Evolutionary conservation across 2,113 vertebrate genomes (phyloP).

Genomic region (Gallinago media): DNA sequence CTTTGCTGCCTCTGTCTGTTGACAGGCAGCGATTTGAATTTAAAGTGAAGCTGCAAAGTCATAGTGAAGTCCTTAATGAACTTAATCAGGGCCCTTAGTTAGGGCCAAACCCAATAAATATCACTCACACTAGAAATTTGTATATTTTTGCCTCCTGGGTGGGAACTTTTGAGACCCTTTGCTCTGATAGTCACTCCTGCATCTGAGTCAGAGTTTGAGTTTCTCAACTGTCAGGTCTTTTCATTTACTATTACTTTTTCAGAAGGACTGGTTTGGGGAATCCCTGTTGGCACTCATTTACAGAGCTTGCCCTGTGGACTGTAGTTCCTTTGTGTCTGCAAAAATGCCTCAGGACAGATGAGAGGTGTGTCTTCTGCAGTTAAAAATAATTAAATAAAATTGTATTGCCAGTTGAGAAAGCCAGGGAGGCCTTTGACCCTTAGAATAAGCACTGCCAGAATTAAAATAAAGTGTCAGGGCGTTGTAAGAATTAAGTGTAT

Average conservation of each 20-base stretch:
- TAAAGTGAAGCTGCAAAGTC: neutral
- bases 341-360: neutral
- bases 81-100: neutral
- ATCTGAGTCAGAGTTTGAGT: neutral
- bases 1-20: neutral
- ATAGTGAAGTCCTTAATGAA: neutral
- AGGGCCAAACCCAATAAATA: neutral
- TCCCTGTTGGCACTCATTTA: neutral
- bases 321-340: neutral
- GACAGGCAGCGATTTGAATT: neutral
- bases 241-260: neutral
- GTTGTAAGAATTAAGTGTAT: constrained; percentile 35
- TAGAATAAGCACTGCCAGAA: constrained; percentile 22
- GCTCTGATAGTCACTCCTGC: neutral
- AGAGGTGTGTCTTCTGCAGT: neutral
- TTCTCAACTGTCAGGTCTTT: neutral
- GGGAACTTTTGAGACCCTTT: neutral
- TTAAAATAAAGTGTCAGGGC: constrained; percentile 14
- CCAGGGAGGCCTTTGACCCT: constrained; percentile 17
- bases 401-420: neutral
- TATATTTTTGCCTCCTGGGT: neutral
- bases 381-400: constrained; percentile 23
- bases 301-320: neutral
- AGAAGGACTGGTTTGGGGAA: neutral
- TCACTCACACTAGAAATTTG: neutral